Evolutionary conservation across 2,797 vertebrate species (phyloP).

Genomic region (Silurus lanzhouensis): DNA sequence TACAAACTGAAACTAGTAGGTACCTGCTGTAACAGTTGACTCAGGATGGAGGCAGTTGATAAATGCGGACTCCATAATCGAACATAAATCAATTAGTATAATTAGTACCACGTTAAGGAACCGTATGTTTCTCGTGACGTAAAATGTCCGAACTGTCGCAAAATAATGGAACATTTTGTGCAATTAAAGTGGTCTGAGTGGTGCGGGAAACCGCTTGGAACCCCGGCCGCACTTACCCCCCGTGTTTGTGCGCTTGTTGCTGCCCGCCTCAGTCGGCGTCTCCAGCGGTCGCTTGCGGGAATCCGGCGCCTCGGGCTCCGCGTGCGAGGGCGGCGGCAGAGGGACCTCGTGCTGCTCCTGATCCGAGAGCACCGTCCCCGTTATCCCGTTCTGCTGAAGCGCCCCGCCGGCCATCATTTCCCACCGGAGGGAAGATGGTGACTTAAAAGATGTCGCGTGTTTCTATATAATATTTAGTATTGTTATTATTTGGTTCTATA

Average conservation of each 20-base stretch:
- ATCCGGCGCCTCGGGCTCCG: slow-evolving; percentile 84
- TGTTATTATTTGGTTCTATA: background rate
- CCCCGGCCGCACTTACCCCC: slow-evolving; percentile 76
- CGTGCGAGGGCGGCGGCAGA: slow-evolving; percentile 71
- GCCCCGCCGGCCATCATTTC: slow-evolving; percentile 85
- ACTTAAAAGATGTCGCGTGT: background rate
- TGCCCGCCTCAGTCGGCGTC: slow-evolving; percentile 84
- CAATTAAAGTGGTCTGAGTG: background rate
- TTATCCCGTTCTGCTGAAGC: slow-evolving; percentile 84
- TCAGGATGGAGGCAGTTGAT: background rate
- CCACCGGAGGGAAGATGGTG: slow-evolving; percentile 57
- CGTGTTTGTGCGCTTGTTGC: slow-evolving; percentile 88
- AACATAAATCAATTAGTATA: background rate
- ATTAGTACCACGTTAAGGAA: too few species aligned
- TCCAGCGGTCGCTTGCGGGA: slow-evolving; percentile 87
- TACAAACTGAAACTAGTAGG: background rate
- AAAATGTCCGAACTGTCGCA: background rate
- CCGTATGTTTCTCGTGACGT: background rate
- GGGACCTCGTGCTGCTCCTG: slow-evolving; percentile 65
- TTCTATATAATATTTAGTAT: background rate
- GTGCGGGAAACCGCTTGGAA: background rate
- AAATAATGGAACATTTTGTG: background rate
- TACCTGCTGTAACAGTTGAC: background rate
- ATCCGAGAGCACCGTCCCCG: slow-evolving; percentile 47
- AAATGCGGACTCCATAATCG: background rate